Evolutionary conservation across 2,113 vertebrate genomes (phyloP).

Genomic region (Microcebus lehilahytsara): DNA sequence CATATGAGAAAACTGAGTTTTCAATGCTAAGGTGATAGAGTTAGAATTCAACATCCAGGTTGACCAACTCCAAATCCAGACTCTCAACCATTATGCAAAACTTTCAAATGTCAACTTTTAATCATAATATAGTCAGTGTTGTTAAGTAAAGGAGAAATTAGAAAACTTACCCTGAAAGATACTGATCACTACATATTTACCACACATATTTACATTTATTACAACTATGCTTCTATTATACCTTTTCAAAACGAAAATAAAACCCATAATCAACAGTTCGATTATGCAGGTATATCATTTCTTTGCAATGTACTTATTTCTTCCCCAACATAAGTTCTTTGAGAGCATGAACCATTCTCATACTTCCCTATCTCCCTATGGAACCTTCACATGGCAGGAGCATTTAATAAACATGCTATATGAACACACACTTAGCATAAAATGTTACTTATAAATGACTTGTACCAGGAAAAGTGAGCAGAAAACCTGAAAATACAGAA

Average conservation of each 20-base stretch:
- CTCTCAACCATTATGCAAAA: background rate
- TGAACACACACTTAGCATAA: background rate
- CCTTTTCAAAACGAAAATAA: background rate
- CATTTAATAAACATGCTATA: background rate
- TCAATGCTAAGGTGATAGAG: background rate
- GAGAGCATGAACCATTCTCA: background rate
- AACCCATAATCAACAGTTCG: background rate
- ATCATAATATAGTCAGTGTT: background rate
- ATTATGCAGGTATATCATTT: background rate
- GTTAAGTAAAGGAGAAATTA: background rate
- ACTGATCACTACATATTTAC: background rate
- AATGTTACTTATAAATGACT: background rate
- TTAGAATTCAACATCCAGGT: background rate
- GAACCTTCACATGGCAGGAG: background rate
- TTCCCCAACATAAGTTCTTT: background rate
- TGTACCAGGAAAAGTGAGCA: background rate
- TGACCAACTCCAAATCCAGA: background rate
- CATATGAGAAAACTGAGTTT: background rate
- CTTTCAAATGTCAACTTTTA: background rate
- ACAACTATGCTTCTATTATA: background rate
- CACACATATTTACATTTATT: background rate
- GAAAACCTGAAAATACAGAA: background rate
- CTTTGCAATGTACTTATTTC: background rate
- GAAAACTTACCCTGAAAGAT: background rate
- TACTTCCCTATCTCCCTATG: background rate